Evolutionary conservation across 2,888 invertebrate genomes (phyloP).

Genomic region (Petrophora chlorosata): DNA sequence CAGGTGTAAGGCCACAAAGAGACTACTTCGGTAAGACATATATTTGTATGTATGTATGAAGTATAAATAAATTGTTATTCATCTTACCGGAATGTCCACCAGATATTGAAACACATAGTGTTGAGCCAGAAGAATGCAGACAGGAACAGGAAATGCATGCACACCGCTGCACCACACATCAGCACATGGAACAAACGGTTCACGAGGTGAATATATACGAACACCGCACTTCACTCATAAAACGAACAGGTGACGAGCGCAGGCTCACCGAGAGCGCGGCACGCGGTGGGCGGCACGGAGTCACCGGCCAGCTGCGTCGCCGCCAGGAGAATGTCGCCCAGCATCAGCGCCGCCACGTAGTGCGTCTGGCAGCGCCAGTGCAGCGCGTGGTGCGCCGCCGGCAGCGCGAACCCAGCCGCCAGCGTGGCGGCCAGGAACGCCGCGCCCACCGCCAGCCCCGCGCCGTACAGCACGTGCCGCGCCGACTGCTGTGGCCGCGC

Average conservation of each 20-base stretch:
- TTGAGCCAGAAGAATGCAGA: slow-evolving; percentile 97
- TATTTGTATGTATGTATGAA: background rate
- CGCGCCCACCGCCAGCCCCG: slow-evolving; percentile 90
- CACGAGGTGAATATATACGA: slow-evolving; percentile 18
- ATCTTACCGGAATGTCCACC: slow-evolving; percentile 95
- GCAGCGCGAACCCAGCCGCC: slow-evolving; percentile 90
- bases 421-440: slow-evolving; percentile 92
- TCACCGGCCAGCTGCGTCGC: slow-evolving; percentile 88
- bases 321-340: slow-evolving; percentile 91
- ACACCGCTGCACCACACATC: slow-evolving; percentile 85
- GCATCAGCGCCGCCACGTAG: slow-evolving; percentile 92
- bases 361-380: slow-evolving; percentile 96
- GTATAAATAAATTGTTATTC: background rate
- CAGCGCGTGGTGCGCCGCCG: slow-evolving; percentile 92
- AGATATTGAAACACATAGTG: slow-evolving; percentile 97
- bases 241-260: background rate
- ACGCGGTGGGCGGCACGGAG: slow-evolving; percentile 84
- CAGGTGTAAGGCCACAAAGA: too few species aligned
- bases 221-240: slow-evolving; percentile 4
- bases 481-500: slow-evolving; percentile 76
- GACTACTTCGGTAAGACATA: too few species aligned
- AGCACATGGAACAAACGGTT: slow-evolving; percentile 51
- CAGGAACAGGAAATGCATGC: slow-evolving; percentile 94
- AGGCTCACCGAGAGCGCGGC: slow-evolving; percentile 88
- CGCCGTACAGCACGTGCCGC: slow-evolving; percentile 89